Evolutionary conservation across 2,113 vertebrate genomes (phyloP).

Genomic region (Grammomys dolichurus): DNA sequence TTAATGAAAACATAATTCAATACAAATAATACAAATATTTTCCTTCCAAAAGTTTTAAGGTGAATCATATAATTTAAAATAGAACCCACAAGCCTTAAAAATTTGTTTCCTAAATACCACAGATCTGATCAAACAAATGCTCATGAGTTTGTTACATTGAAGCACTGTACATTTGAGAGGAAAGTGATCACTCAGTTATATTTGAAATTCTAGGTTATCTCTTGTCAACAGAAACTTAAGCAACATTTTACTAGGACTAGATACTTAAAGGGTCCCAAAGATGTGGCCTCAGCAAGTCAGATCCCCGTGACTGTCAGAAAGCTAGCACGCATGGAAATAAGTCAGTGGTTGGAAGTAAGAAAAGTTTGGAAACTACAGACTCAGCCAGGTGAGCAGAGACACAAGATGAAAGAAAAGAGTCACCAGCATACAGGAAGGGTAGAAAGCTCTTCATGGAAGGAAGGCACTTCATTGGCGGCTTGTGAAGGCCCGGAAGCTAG

Average conservation of each 20-base stretch:
- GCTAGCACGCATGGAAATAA: background rate
- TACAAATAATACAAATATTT: background rate
- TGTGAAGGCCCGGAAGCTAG: background rate
- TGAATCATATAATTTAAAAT: background rate
- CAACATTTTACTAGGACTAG: background rate
- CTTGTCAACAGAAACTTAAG: background rate
- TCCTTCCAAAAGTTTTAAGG: background rate
- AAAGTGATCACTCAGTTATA: background rate
- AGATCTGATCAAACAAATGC: background rate
- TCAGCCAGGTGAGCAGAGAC: background rate
- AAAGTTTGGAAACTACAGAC: background rate
- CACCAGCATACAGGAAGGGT: background rate
- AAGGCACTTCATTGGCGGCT: background rate
- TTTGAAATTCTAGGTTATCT: background rate
- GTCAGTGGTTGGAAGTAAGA: background rate
- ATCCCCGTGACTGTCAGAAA: background rate
- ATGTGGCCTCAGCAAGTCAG: background rate
- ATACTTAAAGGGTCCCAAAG: background rate
- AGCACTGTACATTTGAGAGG: background rate
- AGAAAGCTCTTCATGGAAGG: background rate
- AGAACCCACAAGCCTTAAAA: background rate
- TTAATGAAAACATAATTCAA: constrained; percentile 18
- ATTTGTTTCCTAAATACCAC: background rate
- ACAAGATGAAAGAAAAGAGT: background rate
- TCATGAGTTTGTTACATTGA: background rate